A percentile compares a stretch with the other conserved stretches of the same genome.
phyloP scores from a whole-genome alignment of 2,888 invertebrate species.

The Catocala nupta region DNA sequence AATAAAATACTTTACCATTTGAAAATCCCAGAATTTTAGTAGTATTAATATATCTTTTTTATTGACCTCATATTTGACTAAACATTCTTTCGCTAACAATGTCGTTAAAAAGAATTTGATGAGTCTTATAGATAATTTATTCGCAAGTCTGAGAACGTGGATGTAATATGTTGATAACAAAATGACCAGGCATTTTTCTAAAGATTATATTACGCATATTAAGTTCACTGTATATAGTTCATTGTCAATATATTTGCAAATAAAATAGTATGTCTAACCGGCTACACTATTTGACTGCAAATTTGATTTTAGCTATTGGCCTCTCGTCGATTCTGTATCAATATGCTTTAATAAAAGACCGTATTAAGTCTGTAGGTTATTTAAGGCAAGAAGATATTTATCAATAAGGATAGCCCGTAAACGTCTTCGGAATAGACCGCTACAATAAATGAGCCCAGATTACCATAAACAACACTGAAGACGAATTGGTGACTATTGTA shows the following conservation, averaged over 20 bases:
- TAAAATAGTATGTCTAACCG: too few species aligned
- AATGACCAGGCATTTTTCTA: neutral
- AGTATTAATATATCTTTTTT: too few species aligned
- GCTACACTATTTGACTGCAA: too few species aligned
- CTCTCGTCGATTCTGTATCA: too few species aligned
- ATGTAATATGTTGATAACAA: neutral
- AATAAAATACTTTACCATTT: too few species aligned
- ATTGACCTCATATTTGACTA: neutral
- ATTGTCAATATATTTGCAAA: too few species aligned
- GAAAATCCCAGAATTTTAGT: too few species aligned
- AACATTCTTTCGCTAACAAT: neutral
- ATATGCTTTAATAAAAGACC: neutral
- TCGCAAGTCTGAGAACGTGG: slow-evolving; percentile 33
- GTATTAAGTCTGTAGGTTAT: slow-evolving; percentile 17
- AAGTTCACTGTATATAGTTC: too few species aligned
- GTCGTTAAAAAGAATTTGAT: slow-evolving; percentile 20
- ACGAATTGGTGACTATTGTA: slow-evolving; percentile 14
- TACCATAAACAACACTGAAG: slow-evolving; percentile 19
- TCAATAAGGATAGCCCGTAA: slow-evolving; percentile 18
- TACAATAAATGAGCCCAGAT: slow-evolving; percentile 12
- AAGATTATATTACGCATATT: too few species aligned
- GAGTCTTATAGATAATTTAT: slow-evolving; percentile 39
- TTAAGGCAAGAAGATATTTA: slow-evolving; percentile 11
- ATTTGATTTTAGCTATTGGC: too few species aligned
- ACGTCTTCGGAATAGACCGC: slow-evolving; percentile 16